Percentiles rank a stretch among this genome's conserved stretches.
phyloP scores from a whole-genome alignment of 2,888 invertebrate species.

The Amblyjoppa fuscipennis region DNA sequence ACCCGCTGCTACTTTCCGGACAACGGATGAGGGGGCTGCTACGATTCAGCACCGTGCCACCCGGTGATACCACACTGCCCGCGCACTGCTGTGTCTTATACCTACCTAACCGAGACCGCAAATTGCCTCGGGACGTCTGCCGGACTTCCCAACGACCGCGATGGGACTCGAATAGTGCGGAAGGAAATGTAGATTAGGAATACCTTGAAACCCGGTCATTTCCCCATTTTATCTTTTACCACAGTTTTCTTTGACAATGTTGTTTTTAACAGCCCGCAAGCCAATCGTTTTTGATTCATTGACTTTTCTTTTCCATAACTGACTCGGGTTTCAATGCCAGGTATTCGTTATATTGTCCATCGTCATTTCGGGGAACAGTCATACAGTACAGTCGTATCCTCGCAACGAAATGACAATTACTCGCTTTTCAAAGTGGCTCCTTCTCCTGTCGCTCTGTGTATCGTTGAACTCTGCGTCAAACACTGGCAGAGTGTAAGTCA shows the following conservation, averaged over 20 bases:
- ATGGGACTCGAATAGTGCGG: constrained; percentile 40
- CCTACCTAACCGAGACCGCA: constrained; percentile 65
- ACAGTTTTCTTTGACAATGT: not conserved
- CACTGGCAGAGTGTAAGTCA: constrained; percentile 16
- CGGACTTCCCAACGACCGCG: constrained; percentile 72
- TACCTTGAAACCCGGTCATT: not conserved
- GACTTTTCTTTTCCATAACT: not conserved
- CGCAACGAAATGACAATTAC: constrained; percentile 65
- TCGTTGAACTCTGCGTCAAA: constrained; percentile 65
- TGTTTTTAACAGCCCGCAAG: not conserved
- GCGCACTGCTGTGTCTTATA: constrained; percentile 68
- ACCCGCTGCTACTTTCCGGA: constrained; percentile 60
- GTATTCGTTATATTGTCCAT: too few species aligned
- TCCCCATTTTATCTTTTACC: not conserved
- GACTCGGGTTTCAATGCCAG: too few species aligned
- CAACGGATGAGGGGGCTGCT: constrained; percentile 65
- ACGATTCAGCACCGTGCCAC: constrained; percentile 74
- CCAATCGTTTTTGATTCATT: not conserved
- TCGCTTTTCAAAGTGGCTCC: constrained; percentile 39
- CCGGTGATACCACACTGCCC: constrained; percentile 77
- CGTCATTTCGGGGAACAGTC: too few species aligned
- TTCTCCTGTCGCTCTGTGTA: constrained; percentile 46
- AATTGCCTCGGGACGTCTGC: constrained; percentile 78
- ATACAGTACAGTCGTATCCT: constrained; percentile 38
- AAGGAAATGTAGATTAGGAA: constrained; percentile 58